Evolutionary conservation across 1,140 invertebrate genomes (phyloP), one percentile per base, ranked within the genome.

Genomic region (Anadara kagoshimensis): DNA sequence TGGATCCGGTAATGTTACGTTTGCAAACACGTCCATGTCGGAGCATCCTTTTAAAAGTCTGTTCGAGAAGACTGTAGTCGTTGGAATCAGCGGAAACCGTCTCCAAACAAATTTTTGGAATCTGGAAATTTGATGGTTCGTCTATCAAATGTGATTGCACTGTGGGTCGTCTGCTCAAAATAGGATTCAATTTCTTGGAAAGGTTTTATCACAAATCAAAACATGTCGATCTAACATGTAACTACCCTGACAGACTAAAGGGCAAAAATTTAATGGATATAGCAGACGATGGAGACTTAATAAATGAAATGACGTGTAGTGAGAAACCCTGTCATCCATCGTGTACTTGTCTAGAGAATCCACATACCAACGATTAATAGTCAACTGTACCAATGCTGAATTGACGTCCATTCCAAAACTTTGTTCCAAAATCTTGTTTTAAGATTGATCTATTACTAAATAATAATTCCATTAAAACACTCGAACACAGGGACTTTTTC

Each of bases 321-420:
- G 14, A 16, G 10, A 61, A 53, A 29, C 24, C 8, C 11, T 73
- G 70, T 53, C 56, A 44, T 26, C 49, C 43, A 26, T 5, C 24
- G 16, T 73, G 70, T 47, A 22, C 1, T 16, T 67, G 70, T 29
- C 59, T 47, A 4, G 49, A 44, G 20, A 63, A 73, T 16, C 70
- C 70, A 7, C 45, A 22, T 24, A 54, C 22, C 24, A 44, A 54
- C 11, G 44, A 18, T 24, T 62, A 41, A 18, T 73, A 44, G 64
- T 73, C 1, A 63, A 73, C 20, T 73, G 70, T 20, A 61, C 70
- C 3, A 66, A 73, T 26, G 54, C 47, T 8, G 18, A 26, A n/a
- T 65, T 22, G 11, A 61, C 44, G 0, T 44, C 54, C 7, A 22
- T 67, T 0, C 63, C 64, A 0, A 41, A 26, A n/a, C 1, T 4